phyloP scores from a whole-genome alignment of 2,888 invertebrate species.

The Elegia similella region DNA sequence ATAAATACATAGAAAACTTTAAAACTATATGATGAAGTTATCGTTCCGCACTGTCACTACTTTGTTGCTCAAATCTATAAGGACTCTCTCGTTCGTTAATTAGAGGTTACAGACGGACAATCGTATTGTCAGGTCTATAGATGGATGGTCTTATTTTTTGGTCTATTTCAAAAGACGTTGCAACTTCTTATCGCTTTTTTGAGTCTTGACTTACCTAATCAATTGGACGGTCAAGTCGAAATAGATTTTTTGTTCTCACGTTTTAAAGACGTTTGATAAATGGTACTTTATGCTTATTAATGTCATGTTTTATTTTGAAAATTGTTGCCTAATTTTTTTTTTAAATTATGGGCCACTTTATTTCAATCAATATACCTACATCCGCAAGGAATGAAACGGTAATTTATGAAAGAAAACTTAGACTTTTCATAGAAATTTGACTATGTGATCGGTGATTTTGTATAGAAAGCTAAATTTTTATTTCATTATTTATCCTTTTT shows the following conservation, averaged over 20 bases:
- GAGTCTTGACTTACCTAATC: not conserved
- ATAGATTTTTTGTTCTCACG: not conserved
- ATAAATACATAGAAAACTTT: not conserved
- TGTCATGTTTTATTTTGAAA: no score
- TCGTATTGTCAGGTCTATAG: conserved; percentile 9
- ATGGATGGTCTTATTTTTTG: conserved; percentile 6
- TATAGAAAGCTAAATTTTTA: no score
- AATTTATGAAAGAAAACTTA: no score
- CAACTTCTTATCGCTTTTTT: not conserved
- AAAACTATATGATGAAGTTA: not conserved
- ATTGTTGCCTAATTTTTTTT: no score
- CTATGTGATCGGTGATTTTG: no score
- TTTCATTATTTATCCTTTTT: no score
- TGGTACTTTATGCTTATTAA: not conserved
- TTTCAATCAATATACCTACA: no score
- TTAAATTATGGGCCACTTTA: no score
- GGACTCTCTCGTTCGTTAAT: conserved; percentile 30
- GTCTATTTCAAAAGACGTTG: not conserved
- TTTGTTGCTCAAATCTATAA: conserved; percentile 21
- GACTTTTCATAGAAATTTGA: no score
- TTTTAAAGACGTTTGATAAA: not conserved
- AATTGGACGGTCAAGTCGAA: not conserved
- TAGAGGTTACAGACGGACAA: conserved; percentile 12
- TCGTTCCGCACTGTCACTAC: not conserved
- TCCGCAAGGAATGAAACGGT: no score